Conservation (phyloP, 2,113 vertebrate genomes). For the Larimichthys crocea region DNA sequence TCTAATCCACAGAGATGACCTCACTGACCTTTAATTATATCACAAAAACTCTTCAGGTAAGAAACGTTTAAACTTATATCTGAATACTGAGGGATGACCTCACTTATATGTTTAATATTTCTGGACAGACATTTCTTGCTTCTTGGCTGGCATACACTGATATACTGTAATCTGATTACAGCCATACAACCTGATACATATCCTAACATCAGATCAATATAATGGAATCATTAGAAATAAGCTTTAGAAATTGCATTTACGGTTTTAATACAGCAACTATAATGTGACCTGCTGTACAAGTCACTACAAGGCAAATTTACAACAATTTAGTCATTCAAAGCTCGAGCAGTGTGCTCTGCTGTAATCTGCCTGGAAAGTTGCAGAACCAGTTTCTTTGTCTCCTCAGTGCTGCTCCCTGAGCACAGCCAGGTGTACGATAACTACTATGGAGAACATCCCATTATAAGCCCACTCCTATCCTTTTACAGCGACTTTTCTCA, state of each 20-base stretch:
- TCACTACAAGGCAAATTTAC: constrained; percentile 19
- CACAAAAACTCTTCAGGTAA: no score
- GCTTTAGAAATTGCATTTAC: background rate
- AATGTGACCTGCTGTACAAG: constrained; percentile 5
- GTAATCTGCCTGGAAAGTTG: constrained; percentile 60
- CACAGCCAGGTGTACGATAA: constrained; percentile 50
- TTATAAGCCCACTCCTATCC: constrained; percentile 38
- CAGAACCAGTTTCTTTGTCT: constrained; percentile 83
- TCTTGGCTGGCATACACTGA: background rate
- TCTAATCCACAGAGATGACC: no score
- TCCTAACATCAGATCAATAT: background rate
- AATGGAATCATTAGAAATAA: background rate
- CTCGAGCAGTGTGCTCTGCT: constrained; percentile 22
- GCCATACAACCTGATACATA: background rate
- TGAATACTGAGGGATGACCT: background rate
- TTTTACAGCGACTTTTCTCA: constrained; percentile 24
- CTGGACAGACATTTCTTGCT: background rate
- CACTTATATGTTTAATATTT: background rate
- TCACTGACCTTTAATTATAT: no score
- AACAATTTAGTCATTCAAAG: constrained; percentile 32
- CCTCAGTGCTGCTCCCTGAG: constrained; percentile 50
- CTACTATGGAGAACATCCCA: constrained; percentile 39
- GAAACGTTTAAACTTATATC: no score
- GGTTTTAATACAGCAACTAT: background rate
- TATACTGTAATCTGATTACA: background rate